Base-by-base conservation (phyloP, 1,140 invertebrate species). In the Hyles euphorbiae region DNA sequence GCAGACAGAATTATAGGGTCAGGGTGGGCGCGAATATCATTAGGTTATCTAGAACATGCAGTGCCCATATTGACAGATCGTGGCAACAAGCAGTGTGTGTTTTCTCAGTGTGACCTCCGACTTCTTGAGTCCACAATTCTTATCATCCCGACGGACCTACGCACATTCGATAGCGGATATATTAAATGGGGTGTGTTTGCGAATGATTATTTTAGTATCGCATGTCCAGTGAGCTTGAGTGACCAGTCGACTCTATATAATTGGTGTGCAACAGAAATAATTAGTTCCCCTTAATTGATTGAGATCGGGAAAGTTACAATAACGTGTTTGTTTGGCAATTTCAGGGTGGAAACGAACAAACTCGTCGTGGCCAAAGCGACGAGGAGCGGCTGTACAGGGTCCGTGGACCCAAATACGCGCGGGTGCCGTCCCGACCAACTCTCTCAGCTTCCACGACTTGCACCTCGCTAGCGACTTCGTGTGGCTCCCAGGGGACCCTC, bases 401-500 rank as follows among this genome's bases (percentile, higher is more conserved):
- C 7, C 74, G 80, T 22, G 85, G 83, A 4, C 77, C 81, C 2
- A 89, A 87, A 61, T 90, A 90, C 79, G 80, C 81, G 1, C 71
- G 89, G 46, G 89, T 90, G 43, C 89, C 89, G 7, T 89, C 89
- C 5, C 67, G 75, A 45, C 78, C 83, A 3, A 88, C 87, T 0
- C 74, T 90, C 34, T 89, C 89, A 2, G 76, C 85, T 9, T 89
- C 88, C 6, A 89, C 91, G 22, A 89, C 90, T 57, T 90, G 87
- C 72, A 91, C 91, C 11, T 90, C 78, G 10, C 68, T 92, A 34
- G 89, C 83, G 11, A 87, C 89, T 34, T 91, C 92, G 36, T 92
- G 90, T 60, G 89, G 91, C 22, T 92, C 91, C 10, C 91, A 90
- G 55, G 81, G 89, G 7, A 91, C 91, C 34, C 83, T 91, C 51